phyloP scores from a whole-genome alignment of 2,888 invertebrate species.

The Aelia acuminata region DNA sequence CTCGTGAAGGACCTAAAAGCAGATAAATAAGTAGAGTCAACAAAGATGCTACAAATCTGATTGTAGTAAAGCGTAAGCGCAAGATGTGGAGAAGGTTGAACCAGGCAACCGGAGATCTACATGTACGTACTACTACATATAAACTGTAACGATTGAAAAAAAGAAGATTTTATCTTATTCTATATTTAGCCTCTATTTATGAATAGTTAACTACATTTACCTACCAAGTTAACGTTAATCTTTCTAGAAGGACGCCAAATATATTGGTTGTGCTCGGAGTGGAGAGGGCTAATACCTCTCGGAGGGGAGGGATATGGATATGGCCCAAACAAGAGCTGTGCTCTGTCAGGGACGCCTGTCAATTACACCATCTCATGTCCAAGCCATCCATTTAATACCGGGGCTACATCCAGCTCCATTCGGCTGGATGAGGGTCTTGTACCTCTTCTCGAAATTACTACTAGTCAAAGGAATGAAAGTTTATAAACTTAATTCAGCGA shows the following conservation, averaged over 20 bases:
- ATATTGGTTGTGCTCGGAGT: neutral
- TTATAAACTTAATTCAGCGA: neutral
- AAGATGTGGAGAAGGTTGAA: no score
- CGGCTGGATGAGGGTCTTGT: neutral
- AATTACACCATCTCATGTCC: conserved; percentile 4
- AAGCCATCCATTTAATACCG: neutral
- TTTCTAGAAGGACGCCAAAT: neutral
- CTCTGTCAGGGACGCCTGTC: conserved; percentile 5
- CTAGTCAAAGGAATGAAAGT: neutral
- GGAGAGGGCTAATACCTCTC: neutral
- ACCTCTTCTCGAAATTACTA: conserved; percentile 8
- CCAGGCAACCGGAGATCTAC: no score
- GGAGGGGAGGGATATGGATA: neutral
- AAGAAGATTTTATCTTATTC: no score
- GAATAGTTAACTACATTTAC: neutral
- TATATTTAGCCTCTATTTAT: no score
- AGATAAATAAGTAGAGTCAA: no score
- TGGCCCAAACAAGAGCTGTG: neutral
- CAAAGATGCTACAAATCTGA: no score
- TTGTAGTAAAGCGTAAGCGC: no score
- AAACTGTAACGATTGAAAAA: no score
- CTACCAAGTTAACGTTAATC: neutral
- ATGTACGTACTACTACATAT: no score
- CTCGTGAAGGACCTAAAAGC: no score
- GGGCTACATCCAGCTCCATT: neutral